Evolutionary conservation across 2,797 vertebrate genomes (phyloP), one percentile per base, ranked within the genome.

Genomic region (Notoglanidium macrostoma): DNA sequence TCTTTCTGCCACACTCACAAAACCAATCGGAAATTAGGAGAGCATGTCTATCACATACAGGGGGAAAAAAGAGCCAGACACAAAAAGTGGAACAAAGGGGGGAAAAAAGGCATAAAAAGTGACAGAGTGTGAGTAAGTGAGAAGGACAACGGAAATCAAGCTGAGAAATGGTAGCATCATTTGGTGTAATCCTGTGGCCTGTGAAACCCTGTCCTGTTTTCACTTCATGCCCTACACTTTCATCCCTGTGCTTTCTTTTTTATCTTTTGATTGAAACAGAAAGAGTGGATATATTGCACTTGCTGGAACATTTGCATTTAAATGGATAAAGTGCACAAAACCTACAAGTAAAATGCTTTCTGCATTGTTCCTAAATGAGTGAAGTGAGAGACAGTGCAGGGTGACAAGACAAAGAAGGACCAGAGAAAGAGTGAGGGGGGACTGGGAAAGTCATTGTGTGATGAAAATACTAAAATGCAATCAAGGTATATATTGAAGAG

Each of bases 261-360:
- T 85, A 85, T 49, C 76, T 87, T 83, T 81, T 73, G 74, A 49
- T 32, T 40, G 63, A 59, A 46, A 87, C 72, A 61, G 40, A 90
- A 89, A 76, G 73, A 74, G 70, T 85, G 84, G 92, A 86, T 88
- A 91, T 91, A 88, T 92, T 92, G 90, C 88, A 85, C 51, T 90
- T 90, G 91, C 90, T 90, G 90, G 90, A 89, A 90, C 92, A 96
- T 96, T 96, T 95, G 94, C 95, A 95, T 96, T 95, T 97, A 96
- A 95, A 97, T 96, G 92, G 94, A 92, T 95, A 92, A 90, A 91
- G 78, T 94, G 95, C 95, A 94, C 91, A 93, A 91, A 94, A 90
- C 89, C 12, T 78, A 87, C 88, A 86, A 91, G 87, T 84, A 92
- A 92, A 93, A 92, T 90, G 89, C 92, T 88, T 89, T 92, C 90